Base-by-base conservation (phyloP, 2,797 vertebrate species). In the Mormyrops attenuatus region DNA sequence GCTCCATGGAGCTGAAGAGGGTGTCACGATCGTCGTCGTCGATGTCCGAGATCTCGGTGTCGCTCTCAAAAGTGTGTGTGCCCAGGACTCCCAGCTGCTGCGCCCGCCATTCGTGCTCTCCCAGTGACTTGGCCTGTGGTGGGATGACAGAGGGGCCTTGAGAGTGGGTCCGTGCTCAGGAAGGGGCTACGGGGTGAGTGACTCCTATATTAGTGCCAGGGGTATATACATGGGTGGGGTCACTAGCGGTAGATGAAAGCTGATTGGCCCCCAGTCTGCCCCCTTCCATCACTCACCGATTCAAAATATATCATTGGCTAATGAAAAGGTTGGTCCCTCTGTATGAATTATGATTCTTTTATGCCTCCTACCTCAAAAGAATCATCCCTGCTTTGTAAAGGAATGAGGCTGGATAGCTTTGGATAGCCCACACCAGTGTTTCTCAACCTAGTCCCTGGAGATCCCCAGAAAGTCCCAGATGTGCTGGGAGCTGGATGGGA, bases 21-120 rank as follows among this genome's bases (percentile, higher is more conserved):
- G 98, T 99, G 94, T 99, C 98, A 92, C 97, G 95, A 55, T 99
- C 98, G 5, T 99, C 98, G 0, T 99, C 98, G 52, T 99, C 98
- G 0, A 99, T 98, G 94, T 99, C 98, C 0, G 98, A 99, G 97
- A 99, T 98, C 94, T 99, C 98, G 0, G 98, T 99, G 93, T 99
- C 98, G 0, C 98, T 99, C 93, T 99, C 98, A 41, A 99, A 99
- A 0, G 95, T 96, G 91, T 98, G 99, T 49, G 97, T 97, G 55
- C 97, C 97, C 91, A 98, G 94, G 53, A 98, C 96, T 0, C 97
- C 96, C 0, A 99, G 96, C 94, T 97, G 99, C 93, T 99, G 99
- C 0, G 97, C 97, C 92, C 98, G 97, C 99, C 99, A 99, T 89
- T 99, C 99, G 0, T 99, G 98, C 93, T 99, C 98, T 0, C 98